Evolutionary conservation across 2,113 vertebrate genomes (phyloP), one percentile per base, ranked within the genome.

Genomic region (Melanerpes aurifrons): DNA sequence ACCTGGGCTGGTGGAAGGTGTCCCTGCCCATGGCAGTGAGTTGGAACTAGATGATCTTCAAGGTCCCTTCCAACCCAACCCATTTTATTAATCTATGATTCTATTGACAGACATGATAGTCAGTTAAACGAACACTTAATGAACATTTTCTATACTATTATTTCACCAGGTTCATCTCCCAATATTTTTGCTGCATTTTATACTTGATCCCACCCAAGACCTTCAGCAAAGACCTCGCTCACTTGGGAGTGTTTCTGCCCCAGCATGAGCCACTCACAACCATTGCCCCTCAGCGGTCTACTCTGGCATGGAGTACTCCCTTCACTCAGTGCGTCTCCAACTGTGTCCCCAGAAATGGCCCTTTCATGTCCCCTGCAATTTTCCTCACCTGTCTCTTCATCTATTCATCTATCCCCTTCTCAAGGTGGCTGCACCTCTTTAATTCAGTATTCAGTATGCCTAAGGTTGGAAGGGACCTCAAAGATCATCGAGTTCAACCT

Each of bases 371-470:
- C 40, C 18, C 11, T 56, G 15, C 9, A 4, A 31, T 77, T 82
- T 57, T 57, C 26, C 35, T 73, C 21, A 56, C 3, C 28, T 72
- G 6, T 47, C 18, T 67, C 22, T 24, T 45, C 45, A 10, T 4
- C 1, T 3, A 7, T 24, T 45, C 45, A 10, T 4, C 1, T 3
- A 7, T n/a, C 7, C 4, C 12, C 6, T 91, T 15, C 15, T 12
- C 7, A 4, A 0, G 2, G 32, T 43, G 15, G 9, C 24, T 56
- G 13, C 0, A 0, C 4, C 9, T 63, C 31, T n/a, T n/a, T n/a
- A n/a, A n/a, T n/a, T n/a, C n/a, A n/a, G n/a, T n/a, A n/a, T n/a
- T n/a, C n/a, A n/a, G n/a, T n/a, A n/a, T n/a, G n/a, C n/a, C n/a
- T n/a, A n/a, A n/a, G n/a, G n/a, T n/a, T n/a, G n/a, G n/a, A n/a